Conservation (phyloP, 1,140 invertebrate genomes). For the Paramacrobiotus metropolitanus region DNA sequence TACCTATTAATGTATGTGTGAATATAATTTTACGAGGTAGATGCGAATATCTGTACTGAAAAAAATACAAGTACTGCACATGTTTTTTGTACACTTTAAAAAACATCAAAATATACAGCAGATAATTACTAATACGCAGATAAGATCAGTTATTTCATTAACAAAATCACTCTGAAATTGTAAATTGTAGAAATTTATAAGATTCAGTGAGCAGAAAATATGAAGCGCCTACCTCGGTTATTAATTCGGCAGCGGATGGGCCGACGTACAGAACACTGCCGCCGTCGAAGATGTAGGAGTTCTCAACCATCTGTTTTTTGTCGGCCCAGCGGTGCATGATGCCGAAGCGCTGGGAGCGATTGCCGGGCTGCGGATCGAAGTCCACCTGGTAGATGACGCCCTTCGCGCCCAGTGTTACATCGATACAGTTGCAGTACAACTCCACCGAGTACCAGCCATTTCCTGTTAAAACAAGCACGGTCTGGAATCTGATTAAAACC, state of each 20-base stretch:
- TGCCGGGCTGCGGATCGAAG: not conserved
- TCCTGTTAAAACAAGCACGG: not conserved
- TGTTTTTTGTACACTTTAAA: too few species aligned
- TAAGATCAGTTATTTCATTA: not conserved
- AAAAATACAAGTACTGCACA: too few species aligned
- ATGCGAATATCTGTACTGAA: too few species aligned
- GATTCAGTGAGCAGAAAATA: not conserved
- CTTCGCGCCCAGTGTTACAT: not conserved
- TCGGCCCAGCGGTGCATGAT: not conserved
- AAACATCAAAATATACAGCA: too few species aligned
- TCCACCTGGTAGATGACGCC: not conserved
- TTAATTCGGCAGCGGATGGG: not conserved
- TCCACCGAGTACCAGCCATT: not conserved
- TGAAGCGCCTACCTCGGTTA: not conserved
- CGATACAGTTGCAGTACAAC: not conserved
- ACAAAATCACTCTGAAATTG: too few species aligned
- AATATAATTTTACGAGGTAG: too few species aligned
- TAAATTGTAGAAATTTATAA: too few species aligned
- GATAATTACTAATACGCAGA: not conserved
- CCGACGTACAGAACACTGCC: not conserved
- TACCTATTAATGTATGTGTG: too few species aligned
- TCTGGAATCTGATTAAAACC: too few species aligned
- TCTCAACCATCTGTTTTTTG: not conserved
- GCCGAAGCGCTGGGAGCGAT: not conserved
- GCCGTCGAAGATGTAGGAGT: not conserved